Evolutionary conservation across 2,888 invertebrate species (phyloP), one percentile per base, ranked within the genome.

Genomic region (Latrodectus elegans): DNA sequence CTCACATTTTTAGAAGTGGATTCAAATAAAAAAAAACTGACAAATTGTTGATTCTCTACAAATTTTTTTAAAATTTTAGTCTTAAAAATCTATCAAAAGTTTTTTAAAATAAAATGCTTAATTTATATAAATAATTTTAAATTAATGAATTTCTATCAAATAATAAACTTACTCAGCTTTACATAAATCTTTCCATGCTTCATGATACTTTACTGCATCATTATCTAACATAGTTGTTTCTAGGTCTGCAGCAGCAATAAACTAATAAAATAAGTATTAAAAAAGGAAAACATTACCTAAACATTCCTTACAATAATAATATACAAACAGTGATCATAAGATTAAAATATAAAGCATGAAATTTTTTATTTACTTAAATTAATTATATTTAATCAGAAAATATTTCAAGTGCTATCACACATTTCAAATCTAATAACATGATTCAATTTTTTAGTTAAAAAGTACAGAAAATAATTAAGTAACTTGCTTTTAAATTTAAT

Each of bases 121-220:
- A 38, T 38, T 38, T 38, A 38, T 38, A 38, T 38, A 38, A 38
- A 38, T 38, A 38, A 38, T 38, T 38, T 38, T 6, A 38, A 38
- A 38, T 38, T 1, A 38, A 38, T 38, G 38, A 38, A 38, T 38
- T 38, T 38, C 38, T 38, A 38, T 17, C 52, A 51, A 38, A 71
- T 64, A 64, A 80, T 49, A 71, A 12, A 92, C 89, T 90, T 90
- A 91, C 91, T 91, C 89, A 52, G 91, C 91, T 88, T 95, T 95
- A 91, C 97, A 98, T 2, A 99, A 94, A 90, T 95, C 94, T 91
- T 96, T 96, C 99, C 99, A 99, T 11, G 98, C 97, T 92, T 97
- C 96, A 91, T 98, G 96, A 91, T 97, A 99, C 52, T 94, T 94
- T 0, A 96, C 95, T 0, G 98, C 97, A 91, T 97, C 94, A 52